phyloP scores from a whole-genome alignment of 2,888 invertebrate species.

The Ectobius pallidus region DNA sequence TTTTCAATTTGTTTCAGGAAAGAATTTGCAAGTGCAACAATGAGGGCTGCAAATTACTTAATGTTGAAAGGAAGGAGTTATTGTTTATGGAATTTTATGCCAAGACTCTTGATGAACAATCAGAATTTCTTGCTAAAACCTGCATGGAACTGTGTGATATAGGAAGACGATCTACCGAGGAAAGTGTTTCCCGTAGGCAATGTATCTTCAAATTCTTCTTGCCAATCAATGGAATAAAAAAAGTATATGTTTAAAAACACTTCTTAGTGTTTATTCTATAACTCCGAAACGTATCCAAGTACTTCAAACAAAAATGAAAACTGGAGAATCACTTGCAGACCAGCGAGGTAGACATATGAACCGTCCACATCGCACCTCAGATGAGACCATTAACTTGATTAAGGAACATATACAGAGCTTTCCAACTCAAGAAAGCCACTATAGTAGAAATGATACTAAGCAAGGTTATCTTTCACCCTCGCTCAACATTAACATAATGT shows the following conservation, averaged over 20 bases:
- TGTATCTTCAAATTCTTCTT: not conserved
- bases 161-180: not conserved
- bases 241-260: not conserved
- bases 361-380: not conserved
- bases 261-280: not conserved
- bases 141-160: not conserved
- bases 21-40: not conserved
- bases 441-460: not conserved
- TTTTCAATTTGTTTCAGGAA: not conserved
- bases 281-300: not conserved
- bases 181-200: not conserved
- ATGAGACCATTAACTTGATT: not conserved
- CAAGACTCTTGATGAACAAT: not conserved
- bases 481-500: slow-evolving; percentile 12
- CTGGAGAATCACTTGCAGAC: not conserved
- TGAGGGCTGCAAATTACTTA: not conserved
- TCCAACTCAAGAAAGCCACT: slow-evolving; percentile 26
- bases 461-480: slow-evolving; percentile 16
- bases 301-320: not conserved
- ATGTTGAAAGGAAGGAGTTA: not conserved
- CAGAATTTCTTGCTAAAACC: not conserved
- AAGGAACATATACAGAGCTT: not conserved
- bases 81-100: not conserved
- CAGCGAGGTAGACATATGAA: slow-evolving; percentile 7
- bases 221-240: not conserved